Conservation (phyloP, 2,888 invertebrate species). For the Thumatha senex region DNA sequence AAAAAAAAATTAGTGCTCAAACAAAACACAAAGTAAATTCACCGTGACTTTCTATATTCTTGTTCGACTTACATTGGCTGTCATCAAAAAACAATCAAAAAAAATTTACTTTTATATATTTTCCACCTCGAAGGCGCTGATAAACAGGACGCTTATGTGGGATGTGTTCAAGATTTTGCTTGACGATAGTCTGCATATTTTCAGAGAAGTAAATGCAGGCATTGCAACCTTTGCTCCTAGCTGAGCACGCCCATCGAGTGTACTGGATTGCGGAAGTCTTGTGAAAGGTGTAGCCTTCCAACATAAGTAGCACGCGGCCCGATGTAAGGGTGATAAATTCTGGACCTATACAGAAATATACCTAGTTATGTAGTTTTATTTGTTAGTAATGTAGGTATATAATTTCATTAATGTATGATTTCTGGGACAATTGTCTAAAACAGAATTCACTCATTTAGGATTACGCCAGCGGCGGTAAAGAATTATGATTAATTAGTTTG, state of each 20-base stretch:
- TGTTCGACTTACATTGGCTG: too few relatives aligned
- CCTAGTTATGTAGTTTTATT: too few relatives aligned
- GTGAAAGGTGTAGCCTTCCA: slow-evolving; percentile 28
- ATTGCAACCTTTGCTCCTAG: slow-evolving; percentile 17
- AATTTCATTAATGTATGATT: too few relatives aligned
- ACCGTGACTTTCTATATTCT: too few relatives aligned
- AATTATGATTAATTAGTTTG: too few relatives aligned
- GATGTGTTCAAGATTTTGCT: slow-evolving; percentile 2
- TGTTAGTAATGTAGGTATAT: too few relatives aligned
- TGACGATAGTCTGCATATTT: slow-evolving; percentile 4
- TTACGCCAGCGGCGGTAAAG: too few relatives aligned
- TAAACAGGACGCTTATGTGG: slow-evolving; percentile 19
- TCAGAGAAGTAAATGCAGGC: slow-evolving; percentile 19
- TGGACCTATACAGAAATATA: not conserved
- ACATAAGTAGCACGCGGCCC: slow-evolving; percentile 12
- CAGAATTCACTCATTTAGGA: too few relatives aligned
- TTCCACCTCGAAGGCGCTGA: slow-evolving; percentile 10
- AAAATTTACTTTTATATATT: slow-evolving; percentile 19
- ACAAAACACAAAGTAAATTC: too few relatives aligned
- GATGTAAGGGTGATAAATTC: slow-evolving; percentile 8
- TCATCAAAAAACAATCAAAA: not conserved
- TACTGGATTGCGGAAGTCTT: slow-evolving; percentile 3
- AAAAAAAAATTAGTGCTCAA: too few relatives aligned
- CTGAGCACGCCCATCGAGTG: slow-evolving; percentile 30
- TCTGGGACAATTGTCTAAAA: too few relatives aligned